Percentiles rank a stretch among this genome's conserved stretches.
Conservation (phyloP, 2,888 invertebrate species). For the Chalcis sispes region DNA sequence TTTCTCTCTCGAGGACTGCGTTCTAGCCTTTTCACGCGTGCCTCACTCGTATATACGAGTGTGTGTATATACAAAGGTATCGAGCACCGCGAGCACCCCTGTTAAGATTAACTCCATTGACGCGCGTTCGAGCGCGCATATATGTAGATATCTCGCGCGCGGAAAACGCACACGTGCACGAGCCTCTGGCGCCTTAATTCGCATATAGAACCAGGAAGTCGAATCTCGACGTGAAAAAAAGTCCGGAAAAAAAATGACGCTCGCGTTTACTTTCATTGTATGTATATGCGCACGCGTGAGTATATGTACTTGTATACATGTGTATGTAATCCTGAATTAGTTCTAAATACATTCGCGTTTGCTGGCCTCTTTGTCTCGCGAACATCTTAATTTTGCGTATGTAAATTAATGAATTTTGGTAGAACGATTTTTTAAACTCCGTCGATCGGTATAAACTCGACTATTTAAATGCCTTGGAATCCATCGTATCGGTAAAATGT, state of each 20-base stretch:
- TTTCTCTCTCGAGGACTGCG: not conserved
- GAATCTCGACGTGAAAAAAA: constrained; percentile 18
- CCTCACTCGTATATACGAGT: constrained; percentile 5
- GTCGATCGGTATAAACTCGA: not conserved
- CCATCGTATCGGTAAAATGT: too few species aligned
- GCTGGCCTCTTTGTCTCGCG: constrained; percentile 7
- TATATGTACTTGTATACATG: not conserved
- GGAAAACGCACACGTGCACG: not conserved
- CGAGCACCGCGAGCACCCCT: constrained; percentile 4
- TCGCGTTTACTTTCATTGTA: constrained; percentile 46
- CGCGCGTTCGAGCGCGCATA: not conserved
- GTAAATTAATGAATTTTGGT: constrained; percentile 19
- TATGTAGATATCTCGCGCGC: not conserved
- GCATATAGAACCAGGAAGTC: constrained; percentile 62
- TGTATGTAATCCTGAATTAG: not conserved
- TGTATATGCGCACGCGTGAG: constrained; percentile 38
- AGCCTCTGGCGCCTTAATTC: constrained; percentile 57
- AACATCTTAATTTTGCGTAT: constrained; percentile 47
- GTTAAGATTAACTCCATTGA: not conserved
- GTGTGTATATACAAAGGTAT: too few species aligned
- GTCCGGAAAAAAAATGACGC: constrained; percentile 18
- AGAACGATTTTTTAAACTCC: not conserved
- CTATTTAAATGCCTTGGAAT: too few species aligned
- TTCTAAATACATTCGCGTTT: not conserved
- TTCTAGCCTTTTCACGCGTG: not conserved